Conservation (phyloP, 2,797 vertebrate species). For the Gambusia yucatana region DNA sequence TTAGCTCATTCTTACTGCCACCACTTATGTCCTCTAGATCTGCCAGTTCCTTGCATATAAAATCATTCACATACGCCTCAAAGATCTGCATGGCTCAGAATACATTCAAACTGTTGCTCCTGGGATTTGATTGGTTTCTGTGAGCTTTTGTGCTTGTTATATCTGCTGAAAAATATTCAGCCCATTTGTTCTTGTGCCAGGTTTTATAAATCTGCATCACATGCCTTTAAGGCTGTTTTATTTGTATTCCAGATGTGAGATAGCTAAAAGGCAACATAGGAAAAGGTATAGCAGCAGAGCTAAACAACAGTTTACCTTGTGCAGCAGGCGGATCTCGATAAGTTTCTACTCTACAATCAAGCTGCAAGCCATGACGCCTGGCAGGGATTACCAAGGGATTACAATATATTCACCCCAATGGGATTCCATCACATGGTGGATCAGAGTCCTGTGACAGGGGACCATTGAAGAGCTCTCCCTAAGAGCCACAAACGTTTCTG, state of each 20-base stretch:
- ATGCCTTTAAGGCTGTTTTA: conserved; percentile 6
- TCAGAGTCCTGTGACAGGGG: conserved; percentile 73
- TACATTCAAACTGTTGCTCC: neutral
- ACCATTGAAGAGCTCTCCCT: conserved; percentile 49
- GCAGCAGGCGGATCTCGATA: conserved; percentile 67
- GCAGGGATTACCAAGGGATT: conserved; percentile 79
- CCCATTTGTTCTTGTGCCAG: neutral
- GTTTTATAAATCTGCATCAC: neutral
- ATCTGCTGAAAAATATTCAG: neutral
- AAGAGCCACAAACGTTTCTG: conserved; percentile 39
- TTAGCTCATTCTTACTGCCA: neutral
- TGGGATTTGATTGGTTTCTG: neutral
- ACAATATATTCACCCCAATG: conserved; percentile 74
- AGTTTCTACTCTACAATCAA: conserved; percentile 74
- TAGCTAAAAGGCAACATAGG: conserved; percentile 14
- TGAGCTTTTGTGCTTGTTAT: neutral
- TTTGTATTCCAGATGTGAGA: conserved; percentile 31
- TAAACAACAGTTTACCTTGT: conserved; percentile 13
- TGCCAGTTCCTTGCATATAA: neutral
- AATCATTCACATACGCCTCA: neutral
- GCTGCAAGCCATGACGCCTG: conserved; percentile 68
- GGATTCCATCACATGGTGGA: conserved; percentile 75
- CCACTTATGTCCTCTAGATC: neutral
- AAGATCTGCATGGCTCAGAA: neutral
- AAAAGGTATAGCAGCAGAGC: conserved; percentile 20